A percentile compares a stretch with the other conserved stretches of the same genome.
Evolutionary conservation across 2,113 vertebrate genomes (phyloP).

Genomic region (Gopherus flavomarginatus): DNA sequence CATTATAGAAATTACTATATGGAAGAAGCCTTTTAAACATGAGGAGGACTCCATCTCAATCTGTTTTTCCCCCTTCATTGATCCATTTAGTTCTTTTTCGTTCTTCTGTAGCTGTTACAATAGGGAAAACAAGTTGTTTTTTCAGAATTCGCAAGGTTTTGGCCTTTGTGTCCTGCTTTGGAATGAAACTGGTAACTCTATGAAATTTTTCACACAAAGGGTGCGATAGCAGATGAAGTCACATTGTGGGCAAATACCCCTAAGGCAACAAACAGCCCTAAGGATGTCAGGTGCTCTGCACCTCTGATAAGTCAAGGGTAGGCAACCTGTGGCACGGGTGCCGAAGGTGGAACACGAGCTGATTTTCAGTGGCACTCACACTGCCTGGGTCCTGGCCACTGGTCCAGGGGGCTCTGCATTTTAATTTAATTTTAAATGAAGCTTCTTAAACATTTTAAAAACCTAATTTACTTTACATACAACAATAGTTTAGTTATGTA

Average conservation of each 20-base stretch:
- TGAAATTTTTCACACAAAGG: not conserved
- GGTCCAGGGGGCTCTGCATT: too few relatives aligned
- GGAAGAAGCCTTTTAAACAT: not conserved
- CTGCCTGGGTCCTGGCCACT: too few relatives aligned
- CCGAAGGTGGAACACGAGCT: too few relatives aligned
- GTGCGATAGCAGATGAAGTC: not conserved
- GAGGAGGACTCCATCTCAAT: not conserved
- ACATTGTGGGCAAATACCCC: not conserved
- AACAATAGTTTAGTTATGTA: too few relatives aligned
- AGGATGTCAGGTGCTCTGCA: not conserved
- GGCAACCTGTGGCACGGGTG: too few relatives aligned
- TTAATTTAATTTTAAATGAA: too few relatives aligned
- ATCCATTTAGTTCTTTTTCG: not conserved
- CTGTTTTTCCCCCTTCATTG: not conserved
- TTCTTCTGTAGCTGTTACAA: not conserved
- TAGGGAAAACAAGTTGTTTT: not conserved
- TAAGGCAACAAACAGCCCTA: not conserved
- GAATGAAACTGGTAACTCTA: too few relatives aligned
- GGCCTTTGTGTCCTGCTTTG: not conserved
- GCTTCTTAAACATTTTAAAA: too few relatives aligned
- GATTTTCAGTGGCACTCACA: too few relatives aligned
- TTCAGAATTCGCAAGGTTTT: not conserved
- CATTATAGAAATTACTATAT: not conserved
- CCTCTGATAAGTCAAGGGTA: not conserved
- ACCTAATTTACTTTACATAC: too few relatives aligned